A percentile compares a stretch with the other conserved stretches of the same genome.
phyloP scores from a whole-genome alignment of 2,113 vertebrate genomes.

The Tapirus terrestris region DNA sequence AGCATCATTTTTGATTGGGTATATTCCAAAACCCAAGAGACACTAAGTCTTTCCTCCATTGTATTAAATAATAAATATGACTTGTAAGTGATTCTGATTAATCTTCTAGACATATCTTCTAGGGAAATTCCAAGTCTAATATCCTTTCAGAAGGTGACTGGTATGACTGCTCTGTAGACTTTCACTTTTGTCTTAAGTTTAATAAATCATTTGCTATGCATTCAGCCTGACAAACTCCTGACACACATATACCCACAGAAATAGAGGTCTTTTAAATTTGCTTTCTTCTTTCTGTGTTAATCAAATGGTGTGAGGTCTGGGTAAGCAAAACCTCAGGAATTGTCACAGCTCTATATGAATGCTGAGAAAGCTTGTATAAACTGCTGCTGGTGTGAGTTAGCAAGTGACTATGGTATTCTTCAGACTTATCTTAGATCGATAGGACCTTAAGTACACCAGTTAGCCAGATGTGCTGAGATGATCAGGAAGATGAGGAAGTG shows the following conservation, averaged over 20 bases:
- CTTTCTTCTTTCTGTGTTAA: neutral
- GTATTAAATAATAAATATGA: conserved; percentile 55
- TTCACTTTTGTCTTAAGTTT: conserved; percentile 39
- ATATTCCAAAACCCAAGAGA: conserved; percentile 10
- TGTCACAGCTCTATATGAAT: neutral
- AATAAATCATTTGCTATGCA: neutral
- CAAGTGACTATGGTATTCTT: neutral
- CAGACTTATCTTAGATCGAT: neutral
- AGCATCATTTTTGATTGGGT: neutral
- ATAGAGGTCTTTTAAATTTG: neutral
- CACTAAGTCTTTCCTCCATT: conserved; percentile 32
- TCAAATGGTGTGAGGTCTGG: neutral
- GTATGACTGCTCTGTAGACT: neutral
- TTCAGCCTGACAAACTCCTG: neutral
- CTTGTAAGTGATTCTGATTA: conserved; percentile 52
- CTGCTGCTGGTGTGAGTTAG: neutral
- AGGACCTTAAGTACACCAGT: neutral
- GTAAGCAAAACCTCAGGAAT: neutral
- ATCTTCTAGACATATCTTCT: conserved; percentile 30
- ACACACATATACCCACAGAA: neutral
- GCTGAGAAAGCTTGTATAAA: neutral
- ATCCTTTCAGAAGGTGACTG: neutral
- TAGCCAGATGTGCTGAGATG: neutral
- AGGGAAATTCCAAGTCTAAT: conserved; percentile 55
- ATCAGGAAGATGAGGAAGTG: neutral